These are phyloP conservation scores for Anas georgica DNA, from an alignment of 2,797 vertebrate species.

Conservation along the genomic window DNA sequence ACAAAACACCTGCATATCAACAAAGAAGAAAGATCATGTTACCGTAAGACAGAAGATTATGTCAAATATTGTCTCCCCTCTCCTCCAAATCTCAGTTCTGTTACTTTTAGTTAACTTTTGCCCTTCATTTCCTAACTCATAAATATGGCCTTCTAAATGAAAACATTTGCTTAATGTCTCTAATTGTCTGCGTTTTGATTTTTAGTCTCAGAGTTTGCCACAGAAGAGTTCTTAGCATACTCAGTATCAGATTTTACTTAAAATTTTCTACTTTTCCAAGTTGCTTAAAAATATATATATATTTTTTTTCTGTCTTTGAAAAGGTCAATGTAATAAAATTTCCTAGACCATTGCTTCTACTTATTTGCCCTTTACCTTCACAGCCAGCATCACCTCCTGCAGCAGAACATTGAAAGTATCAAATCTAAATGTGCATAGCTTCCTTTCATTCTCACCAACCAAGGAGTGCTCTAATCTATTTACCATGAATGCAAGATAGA, in stretches of 20 bases:
- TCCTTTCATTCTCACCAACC: not conserved
- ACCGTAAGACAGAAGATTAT: not conserved
- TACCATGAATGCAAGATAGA: not conserved
- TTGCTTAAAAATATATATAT: not conserved
- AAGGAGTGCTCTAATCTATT: not conserved
- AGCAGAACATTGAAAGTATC: not conserved
- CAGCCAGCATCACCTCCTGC: not conserved
- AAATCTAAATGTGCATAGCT: not conserved
- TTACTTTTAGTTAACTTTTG: not conserved
- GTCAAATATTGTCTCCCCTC: not conserved
- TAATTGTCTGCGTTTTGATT: not conserved
- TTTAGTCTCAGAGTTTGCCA: not conserved
- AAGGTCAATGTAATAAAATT: slow-evolving; percentile 11
- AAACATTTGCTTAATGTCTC: not conserved
- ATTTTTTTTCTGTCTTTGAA: not conserved
- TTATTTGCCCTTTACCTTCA: not conserved
- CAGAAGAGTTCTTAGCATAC: not conserved
- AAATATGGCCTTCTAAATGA: not conserved
- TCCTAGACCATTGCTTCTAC: not conserved
- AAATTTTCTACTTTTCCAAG: not conserved
- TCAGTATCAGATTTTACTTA: not conserved
- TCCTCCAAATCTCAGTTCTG: not conserved
- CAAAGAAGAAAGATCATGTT: not conserved
- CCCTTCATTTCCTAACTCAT: not conserved
- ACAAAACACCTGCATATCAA: not conserved